A percentile compares a stretch with the other conserved stretches of the same genome.
These are phyloP conservation scores for Enteromius trimaculatus DNA, from an alignment of 2,797 vertebrate species.

Conservation along the genomic window DNA sequence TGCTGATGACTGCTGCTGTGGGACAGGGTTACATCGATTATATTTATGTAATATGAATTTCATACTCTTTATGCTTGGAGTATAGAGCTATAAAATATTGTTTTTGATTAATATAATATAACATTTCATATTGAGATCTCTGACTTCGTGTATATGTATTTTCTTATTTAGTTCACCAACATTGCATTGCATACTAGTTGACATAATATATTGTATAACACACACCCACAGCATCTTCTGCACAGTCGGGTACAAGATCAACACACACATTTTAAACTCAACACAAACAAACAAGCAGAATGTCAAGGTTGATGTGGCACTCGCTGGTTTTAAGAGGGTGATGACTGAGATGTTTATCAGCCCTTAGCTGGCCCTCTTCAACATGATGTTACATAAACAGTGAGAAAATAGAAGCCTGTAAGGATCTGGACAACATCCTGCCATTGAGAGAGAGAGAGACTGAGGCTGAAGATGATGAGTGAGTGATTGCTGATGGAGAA, in stretches of 20 bases:
- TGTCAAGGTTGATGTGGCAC: conserved; percentile 5
- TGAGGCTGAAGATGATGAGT: conserved; percentile 9
- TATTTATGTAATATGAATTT: no score
- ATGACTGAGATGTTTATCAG: conserved; percentile 67
- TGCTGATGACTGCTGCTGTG: no score
- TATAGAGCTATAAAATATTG: no score
- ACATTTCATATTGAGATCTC: background rate
- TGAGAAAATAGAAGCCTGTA: conserved; percentile 22
- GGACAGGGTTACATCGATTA: no score
- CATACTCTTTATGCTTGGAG: no score
- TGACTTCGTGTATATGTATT: no score
- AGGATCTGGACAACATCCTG: background rate
- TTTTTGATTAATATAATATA: background rate
- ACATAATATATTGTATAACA: background rate
- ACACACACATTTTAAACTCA: background rate
- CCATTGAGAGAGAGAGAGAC: conserved; percentile 38
- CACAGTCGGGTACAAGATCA: background rate
- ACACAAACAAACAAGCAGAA: background rate
- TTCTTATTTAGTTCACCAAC: background rate
- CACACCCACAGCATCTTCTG: background rate
- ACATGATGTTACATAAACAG: conserved; percentile 59
- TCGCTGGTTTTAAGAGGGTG: conserved; percentile 59
- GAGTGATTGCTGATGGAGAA: conserved; percentile 10
- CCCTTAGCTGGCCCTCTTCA: conserved; percentile 54
- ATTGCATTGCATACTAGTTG: background rate